Evolutionary conservation across 2,888 invertebrate genomes (phyloP), one percentile per base, ranked within the genome.

Genomic region (Chrysodeixis includens): DNA sequence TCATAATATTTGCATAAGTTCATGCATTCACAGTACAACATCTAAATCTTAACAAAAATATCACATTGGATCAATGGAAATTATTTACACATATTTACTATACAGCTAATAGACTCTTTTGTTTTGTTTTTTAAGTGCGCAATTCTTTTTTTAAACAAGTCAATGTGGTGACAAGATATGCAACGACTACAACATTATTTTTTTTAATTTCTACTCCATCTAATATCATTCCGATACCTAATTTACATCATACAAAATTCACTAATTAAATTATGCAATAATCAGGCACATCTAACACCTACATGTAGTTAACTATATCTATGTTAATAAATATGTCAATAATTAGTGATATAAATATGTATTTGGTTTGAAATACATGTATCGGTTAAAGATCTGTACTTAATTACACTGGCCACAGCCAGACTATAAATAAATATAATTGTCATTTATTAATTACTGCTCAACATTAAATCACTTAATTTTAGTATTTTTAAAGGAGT

Each of bases 31-130:
- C 72, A 73, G 40, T 58, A 57, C 46, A 66, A 59, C 46, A 20
- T 61, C 49, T 56, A 66, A 58, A 71, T 60, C 60, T 35, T 79
- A 76, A 67, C 46, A 72, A 71, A 70, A 80, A 79, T 85, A 86
- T 85, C 83, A 86, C 86, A 84, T 82, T 66, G 46, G n/a, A 73
- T 69, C 70, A 78, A 65, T 69, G 74, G 55, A 65, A 61, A 70
- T 52, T 64, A 62, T 58, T 35, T 64, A 51, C 35, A 49, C 54
- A 64, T 32, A 46, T 20, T 4, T 49, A 40, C n/a, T n/a, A 18
- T 7, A 49, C 46, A 49, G 1, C 20, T 20, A 35, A 14, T 52
- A 0, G 8, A 0, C 20, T 14, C 2, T 8, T 22, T 52, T 26
- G 10, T 2, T 12, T 10, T 51, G 12, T 20, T 1, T 52, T 22